Percentiles rank a stretch among this genome's conserved stretches.
These are phyloP conservation scores for Poeciliopsis turrubarensis DNA, from an alignment of 2,113 vertebrate genomes.

Conservation along the genomic window DNA sequence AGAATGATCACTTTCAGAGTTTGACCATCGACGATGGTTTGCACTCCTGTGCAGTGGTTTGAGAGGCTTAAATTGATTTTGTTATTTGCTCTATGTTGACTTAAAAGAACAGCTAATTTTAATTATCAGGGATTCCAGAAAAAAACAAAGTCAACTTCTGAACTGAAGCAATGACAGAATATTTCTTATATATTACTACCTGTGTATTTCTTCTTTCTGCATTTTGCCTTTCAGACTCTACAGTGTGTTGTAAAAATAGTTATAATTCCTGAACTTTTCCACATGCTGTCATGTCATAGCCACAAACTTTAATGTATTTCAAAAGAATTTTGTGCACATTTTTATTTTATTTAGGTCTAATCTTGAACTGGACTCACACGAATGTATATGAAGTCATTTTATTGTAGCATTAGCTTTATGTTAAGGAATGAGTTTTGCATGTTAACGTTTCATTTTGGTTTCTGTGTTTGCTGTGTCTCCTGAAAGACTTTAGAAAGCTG, in stretches of 20 bases:
- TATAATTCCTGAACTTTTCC: not conserved
- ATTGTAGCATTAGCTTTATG: too few species aligned
- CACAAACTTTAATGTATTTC: not conserved
- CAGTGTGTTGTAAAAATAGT: not conserved
- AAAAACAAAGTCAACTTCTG: not conserved
- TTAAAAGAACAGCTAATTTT: not conserved
- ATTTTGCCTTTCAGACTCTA: not conserved
- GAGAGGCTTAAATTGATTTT: not conserved
- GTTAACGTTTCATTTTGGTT: not conserved
- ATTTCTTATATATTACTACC: conserved; percentile 24
- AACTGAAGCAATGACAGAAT: conserved; percentile 41
- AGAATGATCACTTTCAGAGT: conserved; percentile 8
- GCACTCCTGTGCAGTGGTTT: not conserved
- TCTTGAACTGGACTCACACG: too few species aligned
- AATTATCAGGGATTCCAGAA: not conserved
- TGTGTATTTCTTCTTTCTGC: not conserved
- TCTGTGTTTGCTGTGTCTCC: not conserved
- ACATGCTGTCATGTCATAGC: not conserved
- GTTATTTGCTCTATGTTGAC: conserved; percentile 8
- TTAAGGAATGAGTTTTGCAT: not conserved
- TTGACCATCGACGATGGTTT: too few species aligned
- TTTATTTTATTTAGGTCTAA: not conserved
- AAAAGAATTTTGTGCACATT: too few species aligned
- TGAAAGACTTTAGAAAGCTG: not conserved
- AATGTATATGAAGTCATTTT: too few species aligned